phyloP scores from a whole-genome alignment of 1,140 invertebrate species.

The Trypoxylus dichotomus region DNA sequence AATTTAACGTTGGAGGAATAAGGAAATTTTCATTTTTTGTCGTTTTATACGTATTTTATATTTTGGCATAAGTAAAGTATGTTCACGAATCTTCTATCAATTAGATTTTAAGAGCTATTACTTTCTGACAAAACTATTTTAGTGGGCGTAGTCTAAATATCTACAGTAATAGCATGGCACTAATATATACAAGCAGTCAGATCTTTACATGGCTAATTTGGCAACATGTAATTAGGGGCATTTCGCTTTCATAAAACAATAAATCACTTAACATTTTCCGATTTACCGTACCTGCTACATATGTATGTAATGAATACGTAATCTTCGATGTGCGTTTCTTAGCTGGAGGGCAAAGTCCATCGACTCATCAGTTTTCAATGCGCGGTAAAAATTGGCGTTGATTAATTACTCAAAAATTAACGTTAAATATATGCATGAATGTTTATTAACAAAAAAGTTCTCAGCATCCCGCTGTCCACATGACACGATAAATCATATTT shows the following conservation, averaged over 20 bases:
- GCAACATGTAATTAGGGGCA: background rate
- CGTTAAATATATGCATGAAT: background rate
- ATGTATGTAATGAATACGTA: too few relatives aligned
- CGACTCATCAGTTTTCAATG: constrained; percentile 7
- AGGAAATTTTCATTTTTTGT: too few relatives aligned
- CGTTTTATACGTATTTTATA: too few relatives aligned
- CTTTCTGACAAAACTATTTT: too few relatives aligned
- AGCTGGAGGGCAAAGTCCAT: background rate
- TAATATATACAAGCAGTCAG: too few relatives aligned
- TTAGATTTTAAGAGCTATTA: too few relatives aligned
- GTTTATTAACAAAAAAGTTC: background rate
- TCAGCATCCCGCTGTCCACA: background rate
- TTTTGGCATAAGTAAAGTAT: too few relatives aligned
- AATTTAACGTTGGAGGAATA: too few relatives aligned
- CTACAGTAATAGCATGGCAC: too few relatives aligned
- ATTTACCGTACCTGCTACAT: background rate
- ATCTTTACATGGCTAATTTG: too few relatives aligned
- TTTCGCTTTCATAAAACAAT: background rate
- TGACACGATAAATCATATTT: constrained; percentile 21
- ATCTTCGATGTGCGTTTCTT: background rate
- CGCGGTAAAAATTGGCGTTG: background rate
- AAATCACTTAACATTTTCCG: background rate
- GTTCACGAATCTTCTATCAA: too few relatives aligned
- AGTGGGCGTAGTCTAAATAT: too few relatives aligned
- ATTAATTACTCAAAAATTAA: background rate